Evolutionary conservation across 2,113 vertebrate species (phyloP).

Genomic region (Phocoena sinus): DNA sequence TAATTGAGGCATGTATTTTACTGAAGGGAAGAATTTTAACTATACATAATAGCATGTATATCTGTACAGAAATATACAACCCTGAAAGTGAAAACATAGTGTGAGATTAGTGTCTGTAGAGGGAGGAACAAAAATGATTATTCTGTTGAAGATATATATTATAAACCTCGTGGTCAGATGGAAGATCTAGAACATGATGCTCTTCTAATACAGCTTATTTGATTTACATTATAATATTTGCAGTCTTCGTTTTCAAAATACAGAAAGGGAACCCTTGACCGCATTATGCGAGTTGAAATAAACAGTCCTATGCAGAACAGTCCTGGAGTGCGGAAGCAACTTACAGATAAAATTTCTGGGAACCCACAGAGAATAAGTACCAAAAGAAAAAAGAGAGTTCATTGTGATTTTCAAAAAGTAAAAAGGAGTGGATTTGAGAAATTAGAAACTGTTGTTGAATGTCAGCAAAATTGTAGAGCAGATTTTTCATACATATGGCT

Average conservation of each 20-base stretch:
- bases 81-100: background rate
- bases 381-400: background rate
- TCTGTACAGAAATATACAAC: background rate
- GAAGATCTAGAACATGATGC: background rate
- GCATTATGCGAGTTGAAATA: background rate
- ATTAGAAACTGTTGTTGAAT: background rate
- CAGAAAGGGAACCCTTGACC: background rate
- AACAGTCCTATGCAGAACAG: background rate
- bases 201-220: background rate
- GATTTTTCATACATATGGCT: background rate
- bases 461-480: background rate
- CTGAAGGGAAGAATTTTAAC: background rate
- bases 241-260: background rate
- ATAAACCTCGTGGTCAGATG: background rate
- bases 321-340: background rate
- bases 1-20: background rate
- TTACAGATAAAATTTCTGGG: conserved; percentile 24
- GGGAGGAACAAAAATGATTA: background rate
- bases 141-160: background rate
- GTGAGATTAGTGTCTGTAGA: background rate
- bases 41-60: background rate
- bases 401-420: conserved; percentile 18
- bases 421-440: conserved; percentile 2
- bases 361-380: background rate
- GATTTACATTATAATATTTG: background rate